Conservation (phyloP, 2,113 vertebrate species). For the Urocynchramus pylzowi region DNA sequence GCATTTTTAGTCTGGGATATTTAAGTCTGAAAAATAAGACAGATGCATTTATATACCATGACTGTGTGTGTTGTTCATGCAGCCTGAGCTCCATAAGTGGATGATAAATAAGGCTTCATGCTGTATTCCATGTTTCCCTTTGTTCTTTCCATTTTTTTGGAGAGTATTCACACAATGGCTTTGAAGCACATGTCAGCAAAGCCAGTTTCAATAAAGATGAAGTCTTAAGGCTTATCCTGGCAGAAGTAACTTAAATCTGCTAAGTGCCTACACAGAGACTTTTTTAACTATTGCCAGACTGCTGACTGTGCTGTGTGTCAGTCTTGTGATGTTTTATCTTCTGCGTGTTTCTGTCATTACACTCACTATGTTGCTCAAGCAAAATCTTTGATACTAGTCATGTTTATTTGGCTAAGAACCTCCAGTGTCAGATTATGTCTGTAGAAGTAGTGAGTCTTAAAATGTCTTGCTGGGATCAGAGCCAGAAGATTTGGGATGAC, state of each 20-base stretch:
- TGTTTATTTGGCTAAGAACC: constrained; percentile 44
- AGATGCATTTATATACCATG: not conserved
- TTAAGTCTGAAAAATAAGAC: not conserved
- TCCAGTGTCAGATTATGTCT: constrained; percentile 22
- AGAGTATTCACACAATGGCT: not conserved
- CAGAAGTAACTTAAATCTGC: constrained; percentile 41
- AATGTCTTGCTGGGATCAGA: constrained; percentile 38
- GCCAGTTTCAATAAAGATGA: constrained; percentile 32
- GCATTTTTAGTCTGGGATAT: not conserved
- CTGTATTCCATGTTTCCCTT: constrained; percentile 19
- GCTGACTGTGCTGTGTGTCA: constrained; percentile 23
- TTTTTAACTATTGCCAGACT: constrained; percentile 47
- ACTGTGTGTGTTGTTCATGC: not conserved
- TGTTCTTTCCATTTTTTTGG: constrained; percentile 41
- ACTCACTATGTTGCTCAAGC: not conserved
- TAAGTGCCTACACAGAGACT: constrained; percentile 35
- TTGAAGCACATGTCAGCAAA: constrained; percentile 9
- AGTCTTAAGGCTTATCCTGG: constrained; percentile 16
- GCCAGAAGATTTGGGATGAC: not conserved
- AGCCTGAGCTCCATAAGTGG: not conserved
- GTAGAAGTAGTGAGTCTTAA: not conserved
- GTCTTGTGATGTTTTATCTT: constrained; percentile 34
- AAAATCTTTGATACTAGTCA: constrained; percentile 18
- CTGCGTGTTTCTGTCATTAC: constrained; percentile 39
- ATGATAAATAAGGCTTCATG: not conserved